Evolutionary conservation across 2,888 invertebrate species (phyloP).

Genomic region (Linnaemya vulpina): DNA sequence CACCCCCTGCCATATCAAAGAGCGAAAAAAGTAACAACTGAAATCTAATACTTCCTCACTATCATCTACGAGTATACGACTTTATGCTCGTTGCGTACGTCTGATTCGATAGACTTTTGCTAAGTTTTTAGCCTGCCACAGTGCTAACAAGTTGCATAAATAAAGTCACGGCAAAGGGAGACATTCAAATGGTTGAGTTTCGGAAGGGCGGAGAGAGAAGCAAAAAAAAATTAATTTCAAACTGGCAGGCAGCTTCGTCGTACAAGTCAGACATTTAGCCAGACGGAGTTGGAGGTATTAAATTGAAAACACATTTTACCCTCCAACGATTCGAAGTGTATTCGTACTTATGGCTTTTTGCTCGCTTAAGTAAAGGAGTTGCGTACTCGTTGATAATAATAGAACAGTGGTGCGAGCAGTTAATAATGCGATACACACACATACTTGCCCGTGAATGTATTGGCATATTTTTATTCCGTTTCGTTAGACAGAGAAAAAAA

Average conservation of each 20-base stretch:
- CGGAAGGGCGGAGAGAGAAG: constrained; percentile 5
- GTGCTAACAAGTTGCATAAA: constrained; percentile 48
- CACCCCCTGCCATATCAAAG: constrained; percentile 38
- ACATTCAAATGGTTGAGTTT: constrained; percentile 12
- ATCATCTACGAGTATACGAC: too few relatives aligned
- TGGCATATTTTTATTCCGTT: too few relatives aligned
- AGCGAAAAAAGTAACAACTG: constrained; percentile 32
- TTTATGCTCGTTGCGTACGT: constrained; percentile 65
- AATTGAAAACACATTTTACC: constrained; percentile 71
- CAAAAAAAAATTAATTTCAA: neutral
- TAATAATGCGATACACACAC: neutral
- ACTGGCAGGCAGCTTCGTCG: constrained; percentile 15
- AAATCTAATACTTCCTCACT: constrained; percentile 69
- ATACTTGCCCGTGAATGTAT: too few relatives aligned
- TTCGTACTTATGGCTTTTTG: constrained; percentile 56
- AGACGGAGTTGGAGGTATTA: constrained; percentile 61
- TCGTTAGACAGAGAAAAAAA: too few relatives aligned
- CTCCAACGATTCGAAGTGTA: constrained; percentile 64
- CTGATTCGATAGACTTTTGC: constrained; percentile 69
- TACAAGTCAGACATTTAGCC: constrained; percentile 8
- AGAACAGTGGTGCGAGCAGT: constrained; percentile 30
- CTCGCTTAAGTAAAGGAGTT: constrained; percentile 43
- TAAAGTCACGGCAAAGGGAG: constrained; percentile 12
- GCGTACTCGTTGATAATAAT: constrained; percentile 31
- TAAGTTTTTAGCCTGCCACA: constrained; percentile 65